Evolutionary conservation across 2,113 vertebrate species (phyloP).

Genomic region (Proterorhinus semilunaris): DNA sequence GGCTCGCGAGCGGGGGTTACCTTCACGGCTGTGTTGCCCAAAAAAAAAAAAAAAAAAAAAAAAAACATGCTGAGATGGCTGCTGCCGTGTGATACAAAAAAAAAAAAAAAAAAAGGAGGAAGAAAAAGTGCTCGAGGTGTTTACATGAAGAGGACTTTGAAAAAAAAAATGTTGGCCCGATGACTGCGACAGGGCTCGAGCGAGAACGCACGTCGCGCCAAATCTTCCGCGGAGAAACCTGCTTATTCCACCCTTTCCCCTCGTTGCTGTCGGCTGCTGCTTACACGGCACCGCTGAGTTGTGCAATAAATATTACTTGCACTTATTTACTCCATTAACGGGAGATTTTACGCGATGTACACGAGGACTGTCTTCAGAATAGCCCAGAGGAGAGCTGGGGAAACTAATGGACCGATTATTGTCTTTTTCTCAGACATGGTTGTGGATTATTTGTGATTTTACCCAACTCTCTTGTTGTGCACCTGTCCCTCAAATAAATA

Average conservation of each 20-base stretch:
- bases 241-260: background rate
- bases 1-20: conserved; percentile 36
- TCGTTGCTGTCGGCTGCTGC: background rate
- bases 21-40: conserved; percentile 15
- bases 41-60: background rate
- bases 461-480: background rate
- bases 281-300: conserved; percentile 13
- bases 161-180: background rate
- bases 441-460: no score
- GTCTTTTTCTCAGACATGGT: background rate
- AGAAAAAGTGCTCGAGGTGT: conserved; percentile 16
- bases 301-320: conserved; percentile 4
- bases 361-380: no score
- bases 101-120: background rate
- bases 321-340: background rate
- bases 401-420: no score
- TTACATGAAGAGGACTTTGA: background rate
- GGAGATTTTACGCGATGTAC: no score
- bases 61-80: background rate
- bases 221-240: background rate
- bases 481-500: conserved; percentile 4
- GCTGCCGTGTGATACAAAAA: background rate
- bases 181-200: background rate
- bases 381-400: no score
- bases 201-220: background rate